phyloP scores from a whole-genome alignment of 1,140 invertebrate species.

The Dendroctonus valens region DNA sequence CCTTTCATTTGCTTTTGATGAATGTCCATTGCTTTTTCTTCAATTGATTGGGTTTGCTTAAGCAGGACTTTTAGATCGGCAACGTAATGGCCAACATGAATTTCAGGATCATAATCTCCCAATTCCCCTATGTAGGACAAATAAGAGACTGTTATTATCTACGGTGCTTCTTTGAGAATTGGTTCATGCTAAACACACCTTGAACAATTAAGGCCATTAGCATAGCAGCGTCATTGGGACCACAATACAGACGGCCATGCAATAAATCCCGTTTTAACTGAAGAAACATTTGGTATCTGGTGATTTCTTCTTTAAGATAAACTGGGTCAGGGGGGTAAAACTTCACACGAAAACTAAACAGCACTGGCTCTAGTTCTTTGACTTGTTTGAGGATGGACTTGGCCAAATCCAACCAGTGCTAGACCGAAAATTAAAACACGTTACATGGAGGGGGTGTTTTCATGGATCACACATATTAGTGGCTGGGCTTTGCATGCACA shows the following conservation, averaged over 20 bases:
- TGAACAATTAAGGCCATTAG: conserved; percentile 92
- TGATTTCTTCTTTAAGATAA: conserved; percentile 81
- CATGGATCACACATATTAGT: not conserved
- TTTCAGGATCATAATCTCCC: conserved; percentile 88
- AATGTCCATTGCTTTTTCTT: conserved; percentile 85
- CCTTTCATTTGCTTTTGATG: conserved; percentile 79
- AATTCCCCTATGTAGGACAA: conserved; percentile 73
- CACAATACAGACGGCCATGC: conserved; percentile 92
- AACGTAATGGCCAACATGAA: conserved; percentile 88
- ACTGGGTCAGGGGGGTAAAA: conserved; percentile 92
- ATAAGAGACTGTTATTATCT: not conserved
- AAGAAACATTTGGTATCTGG: conserved; percentile 89
- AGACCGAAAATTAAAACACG: conserved; percentile 52
- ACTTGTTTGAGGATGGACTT: conserved; percentile 94
- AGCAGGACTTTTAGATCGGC: conserved; percentile 86
- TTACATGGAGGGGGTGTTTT: conserved; percentile 3
- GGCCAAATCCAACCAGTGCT: conserved; percentile 95
- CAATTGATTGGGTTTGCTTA: conserved; percentile 87
- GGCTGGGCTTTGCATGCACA: not conserved
- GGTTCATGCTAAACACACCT: conserved; percentile 57
- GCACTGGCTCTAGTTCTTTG: conserved; percentile 84
- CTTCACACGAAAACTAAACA: conserved; percentile 91
- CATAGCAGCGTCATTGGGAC: conserved; percentile 81
- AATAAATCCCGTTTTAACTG: conserved; percentile 92
- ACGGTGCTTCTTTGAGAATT: no score